Conservation (phyloP, 2,888 invertebrate genomes). For the Psylliodes chrysocephalus region DNA sequence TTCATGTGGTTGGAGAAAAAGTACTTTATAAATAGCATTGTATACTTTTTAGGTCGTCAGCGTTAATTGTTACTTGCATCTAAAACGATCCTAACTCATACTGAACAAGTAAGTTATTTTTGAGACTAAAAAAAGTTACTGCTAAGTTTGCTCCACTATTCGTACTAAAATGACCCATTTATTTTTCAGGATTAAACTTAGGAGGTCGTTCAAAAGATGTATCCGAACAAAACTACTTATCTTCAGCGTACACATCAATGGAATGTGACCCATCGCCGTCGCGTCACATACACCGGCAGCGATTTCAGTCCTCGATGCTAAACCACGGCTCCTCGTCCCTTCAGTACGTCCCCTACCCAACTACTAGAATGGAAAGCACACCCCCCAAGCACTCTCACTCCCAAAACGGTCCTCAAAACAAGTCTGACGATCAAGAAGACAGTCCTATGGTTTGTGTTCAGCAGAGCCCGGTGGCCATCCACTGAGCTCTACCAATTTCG, state of each 20-base stretch:
- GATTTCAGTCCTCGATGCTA: constrained; percentile 58
- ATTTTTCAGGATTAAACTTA: constrained; percentile 63
- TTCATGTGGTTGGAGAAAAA: no score
- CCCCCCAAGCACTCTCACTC: constrained; percentile 43
- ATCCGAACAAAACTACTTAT: constrained; percentile 53
- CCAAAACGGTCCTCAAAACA: constrained; percentile 41
- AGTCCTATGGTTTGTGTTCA: constrained; percentile 91
- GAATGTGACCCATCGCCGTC: constrained; percentile 80
- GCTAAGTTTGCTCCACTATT: not conserved
- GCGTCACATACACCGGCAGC: constrained; percentile 57
- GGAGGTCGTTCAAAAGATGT: constrained; percentile 63
- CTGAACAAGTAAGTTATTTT: no score
- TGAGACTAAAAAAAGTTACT: no score
- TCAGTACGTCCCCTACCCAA: constrained; percentile 61
- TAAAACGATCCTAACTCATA: not conserved
- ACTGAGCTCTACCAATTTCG: constrained; percentile 65
- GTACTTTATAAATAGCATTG: no score
- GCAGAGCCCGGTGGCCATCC: constrained; percentile 93
- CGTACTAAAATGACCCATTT: not conserved
- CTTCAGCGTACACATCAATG: constrained; percentile 69
- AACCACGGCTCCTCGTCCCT: constrained; percentile 63
- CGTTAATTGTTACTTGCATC: constrained; percentile 1
- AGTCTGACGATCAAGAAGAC: constrained; percentile 67
- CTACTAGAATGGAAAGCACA: constrained; percentile 55
- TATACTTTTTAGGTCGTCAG: constrained; percentile 1